Evolutionary conservation across 53 echinoderm and acorn worm genomes (phyloP).

Genomic region (Actinopyga echinites): DNA sequence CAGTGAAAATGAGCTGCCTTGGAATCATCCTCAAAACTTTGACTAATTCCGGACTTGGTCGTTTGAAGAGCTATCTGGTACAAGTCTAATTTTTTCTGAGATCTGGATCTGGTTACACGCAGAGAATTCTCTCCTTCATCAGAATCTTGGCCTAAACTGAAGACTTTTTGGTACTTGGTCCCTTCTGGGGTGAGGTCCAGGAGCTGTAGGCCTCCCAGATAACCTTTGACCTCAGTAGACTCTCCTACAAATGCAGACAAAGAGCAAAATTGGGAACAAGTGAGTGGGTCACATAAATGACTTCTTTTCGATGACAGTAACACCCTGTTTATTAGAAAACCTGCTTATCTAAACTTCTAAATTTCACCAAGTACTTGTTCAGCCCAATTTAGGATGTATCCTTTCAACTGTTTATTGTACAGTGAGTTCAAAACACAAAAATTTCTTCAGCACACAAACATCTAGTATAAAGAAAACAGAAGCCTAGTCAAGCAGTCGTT

Average conservation of each 20-base stretch:
- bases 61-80: slow-evolving; percentile 73
- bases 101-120: neutral
- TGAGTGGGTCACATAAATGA: too few species aligned
- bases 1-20: slow-evolving; percentile 69
- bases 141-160: slow-evolving; percentile 84
- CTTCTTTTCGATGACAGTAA: too few species aligned
- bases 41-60: slow-evolving; percentile 12
- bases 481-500: too few species aligned
- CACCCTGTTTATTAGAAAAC: too few species aligned
- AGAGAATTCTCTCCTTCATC: slow-evolving; percentile 1
- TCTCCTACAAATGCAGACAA: neutral
- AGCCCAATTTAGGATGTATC: too few species aligned
- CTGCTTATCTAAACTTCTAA: too few species aligned
- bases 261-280: too few species aligned
- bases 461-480: too few species aligned
- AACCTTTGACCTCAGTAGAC: slow-evolving; percentile 60
- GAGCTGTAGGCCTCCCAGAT: slow-evolving; percentile 89
- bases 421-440: too few species aligned
- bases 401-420: too few species aligned
- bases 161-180: slow-evolving; percentile 82
- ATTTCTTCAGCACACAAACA: too few species aligned
- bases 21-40: slow-evolving; percentile 22
- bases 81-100: slow-evolving; percentile 55
- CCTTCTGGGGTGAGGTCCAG: slow-evolving; percentile 92
- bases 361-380: too few species aligned